Evolutionary conservation across 2,888 invertebrate genomes (phyloP), one percentile per base, ranked within the genome.

Genomic region (Watsonalla binaria): DNA sequence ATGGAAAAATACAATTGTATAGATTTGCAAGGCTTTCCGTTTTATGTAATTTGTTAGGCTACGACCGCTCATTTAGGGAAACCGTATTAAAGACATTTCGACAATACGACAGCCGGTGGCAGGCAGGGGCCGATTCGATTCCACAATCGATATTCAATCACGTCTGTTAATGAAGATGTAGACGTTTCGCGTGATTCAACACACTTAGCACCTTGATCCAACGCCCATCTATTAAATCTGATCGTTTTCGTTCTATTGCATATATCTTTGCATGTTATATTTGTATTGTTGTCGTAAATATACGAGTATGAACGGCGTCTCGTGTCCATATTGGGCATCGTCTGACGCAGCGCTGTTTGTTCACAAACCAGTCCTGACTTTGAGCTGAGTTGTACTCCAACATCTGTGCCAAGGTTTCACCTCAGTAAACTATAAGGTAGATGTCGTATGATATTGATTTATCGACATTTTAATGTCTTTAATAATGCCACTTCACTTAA

Each of bases 391-490:
- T 68, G 71, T 70, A 74, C 72, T 74, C 72, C 65, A 74, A 74
- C 77, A 79, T 71, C 71, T 66, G 66, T 80, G 82, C 72, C 82
- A 80, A 82, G 82, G 82, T 61, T 65, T 68, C 51, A 56, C 54
- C 60, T 60, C 15, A 39, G 37, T 39, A 14, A 39, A 15, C 42
- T 11, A 42, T 7, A 11, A 8, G 39, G 39, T 35, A 7, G 35
- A 35, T 6, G 37, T 6, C 9, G 5, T 42, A 0, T 42, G 42
- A 11, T 42, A 42, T 42, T 42, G 42, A 42, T 42, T 42, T 42
- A 42, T 42, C 37, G 8, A 11, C 11, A 42, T 5, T 11, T 2
- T 11, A 11, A 42, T 5, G 9, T 5, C 42, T 42, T 42, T 42
- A 42, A 42, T 42, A 42, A 11, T 11, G 8, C 5, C 42, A 11